Evolutionary conservation across 1,140 invertebrate genomes (phyloP), one percentile per base, ranked within the genome.

Genomic region (Leptopilina clavipes): DNA sequence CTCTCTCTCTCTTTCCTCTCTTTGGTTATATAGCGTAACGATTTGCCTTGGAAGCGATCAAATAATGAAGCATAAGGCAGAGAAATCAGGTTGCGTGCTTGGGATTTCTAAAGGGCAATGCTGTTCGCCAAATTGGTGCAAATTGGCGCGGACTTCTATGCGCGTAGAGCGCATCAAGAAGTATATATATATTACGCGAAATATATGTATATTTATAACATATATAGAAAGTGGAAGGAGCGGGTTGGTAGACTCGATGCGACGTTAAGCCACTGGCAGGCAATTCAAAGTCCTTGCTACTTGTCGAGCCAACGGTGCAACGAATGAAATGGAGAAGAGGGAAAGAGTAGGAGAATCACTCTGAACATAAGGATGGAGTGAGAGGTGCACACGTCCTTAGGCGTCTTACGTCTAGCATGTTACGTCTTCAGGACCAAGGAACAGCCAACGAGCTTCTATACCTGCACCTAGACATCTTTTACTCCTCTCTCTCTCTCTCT

Each of bases 231-330:
- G 76, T 78, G 72, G 78, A 77, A 76, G 81, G 79, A 73, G 78
- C 76, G 76, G 79, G 76, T 75, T 72, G 45, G 79, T 77, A 79
- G 78, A 86, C 80, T 81, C 79, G 82, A 87, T 82, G 86, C 78
- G 82, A 87, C 83, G 86, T 85, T 89, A 89, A 90, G 89, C 87
- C 86, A 87, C 84, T 85, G 85, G 85, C 86, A 87, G 88, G 88
- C 88, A 88, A 90, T 90, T 89, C 88, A 86, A 89, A 88, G 87
- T 84, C 84, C 83, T 85, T 76, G 81, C 83, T 83, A 85, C 81
- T 81, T 83, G 83, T 84, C 86, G 86, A 86, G 85, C 82, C 78
- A 85, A 83, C 84, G 75, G 80, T 77, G 79, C 79, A 80, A 78
- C 74, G 78, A 78, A 31, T 65, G 79, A 77, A 83, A 83, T 79